phyloP scores from a whole-genome alignment of 2,113 vertebrate genomes.

The Daubentonia madagascariensis region DNA sequence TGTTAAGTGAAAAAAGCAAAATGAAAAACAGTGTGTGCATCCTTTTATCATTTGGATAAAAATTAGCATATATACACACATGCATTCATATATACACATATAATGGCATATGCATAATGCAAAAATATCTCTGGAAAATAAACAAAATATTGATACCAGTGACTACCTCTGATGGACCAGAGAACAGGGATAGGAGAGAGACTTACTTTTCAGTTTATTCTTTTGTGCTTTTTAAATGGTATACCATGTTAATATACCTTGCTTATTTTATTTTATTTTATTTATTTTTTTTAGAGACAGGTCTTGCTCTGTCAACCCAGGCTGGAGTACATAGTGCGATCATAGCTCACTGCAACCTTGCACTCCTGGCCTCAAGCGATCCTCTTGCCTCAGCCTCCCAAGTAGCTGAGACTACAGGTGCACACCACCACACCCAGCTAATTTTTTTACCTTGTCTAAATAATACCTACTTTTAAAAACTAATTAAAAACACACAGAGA shows the following conservation, averaged over 20 bases:
- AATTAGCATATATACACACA: background rate
- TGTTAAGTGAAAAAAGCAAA: background rate
- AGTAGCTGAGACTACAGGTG: too few relatives aligned
- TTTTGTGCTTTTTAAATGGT: conserved; percentile 19
- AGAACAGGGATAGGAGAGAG: background rate
- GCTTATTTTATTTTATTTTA: too few relatives aligned
- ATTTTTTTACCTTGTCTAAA: background rate
- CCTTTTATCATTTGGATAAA: conserved; percentile 13
- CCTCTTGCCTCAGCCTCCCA: too few relatives aligned
- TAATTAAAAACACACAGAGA: conserved; percentile 3
- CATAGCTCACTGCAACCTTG: too few relatives aligned
- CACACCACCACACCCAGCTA: rapidly evolving
- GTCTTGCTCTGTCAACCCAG: too few relatives aligned
- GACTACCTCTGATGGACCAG: background rate
- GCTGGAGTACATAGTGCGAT: too few relatives aligned
- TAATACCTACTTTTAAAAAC: background rate
- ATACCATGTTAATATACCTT: background rate
- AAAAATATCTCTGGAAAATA: background rate
- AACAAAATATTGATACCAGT: background rate
- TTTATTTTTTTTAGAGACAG: too few relatives aligned
- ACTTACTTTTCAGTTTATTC: background rate
- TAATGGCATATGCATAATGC: background rate
- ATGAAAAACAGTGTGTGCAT: background rate
- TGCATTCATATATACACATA: background rate
- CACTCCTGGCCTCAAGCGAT: too few relatives aligned